Base-by-base conservation (phyloP, 2,797 vertebrate species). In the Triplophysa bombifrons region DNA sequence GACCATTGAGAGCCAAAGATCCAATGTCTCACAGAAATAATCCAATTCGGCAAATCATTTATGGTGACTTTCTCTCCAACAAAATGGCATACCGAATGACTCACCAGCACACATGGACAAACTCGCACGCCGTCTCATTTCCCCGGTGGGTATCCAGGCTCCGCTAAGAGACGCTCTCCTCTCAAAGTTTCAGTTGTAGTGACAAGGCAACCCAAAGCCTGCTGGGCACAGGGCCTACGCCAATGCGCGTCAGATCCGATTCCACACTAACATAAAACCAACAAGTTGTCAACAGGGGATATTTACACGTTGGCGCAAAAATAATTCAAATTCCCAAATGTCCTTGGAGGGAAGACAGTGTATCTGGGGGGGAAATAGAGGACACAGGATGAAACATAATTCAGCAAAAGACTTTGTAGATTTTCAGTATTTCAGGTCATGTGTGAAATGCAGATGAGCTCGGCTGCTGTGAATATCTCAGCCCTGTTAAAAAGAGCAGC, bases 281-380 rank as follows among this genome's bases (percentile, higher is more conserved):
- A 92, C 89, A 91, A 85, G 87, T 90, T 91, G 89, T 92, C 92
- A 92, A 68, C 61, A 68, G 79, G 78, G 87, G 84, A 90, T 92
- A 92, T 92, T 92, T 89, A 92, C 88, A 87, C 86, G 88, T 88
- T 76, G 5, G 65, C 87, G 88, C 69, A 85, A 89, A 89, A 86
- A 90, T 92, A 89, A 91, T 91, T 93, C 90, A 92, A 88, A 88
- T 83, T 86, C 77, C 87, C 84, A 80, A 76, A 87, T 84, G 89
- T 84, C 90, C 88, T 91, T 89, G 88, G 87, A 86, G 85, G 86
- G 82, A 50, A 83, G 82, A 85, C 76, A 85, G 84, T 53, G 80
- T 72, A 63, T 84, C 81, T 84, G 78, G 72, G 69, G 78, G 82
- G 88, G 87, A 85, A 89, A 80, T 81, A 27, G 84, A 88, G 87